Evolutionary conservation across 1,140 invertebrate genomes (phyloP).

Genomic region (Latrodectus geometricus): DNA sequence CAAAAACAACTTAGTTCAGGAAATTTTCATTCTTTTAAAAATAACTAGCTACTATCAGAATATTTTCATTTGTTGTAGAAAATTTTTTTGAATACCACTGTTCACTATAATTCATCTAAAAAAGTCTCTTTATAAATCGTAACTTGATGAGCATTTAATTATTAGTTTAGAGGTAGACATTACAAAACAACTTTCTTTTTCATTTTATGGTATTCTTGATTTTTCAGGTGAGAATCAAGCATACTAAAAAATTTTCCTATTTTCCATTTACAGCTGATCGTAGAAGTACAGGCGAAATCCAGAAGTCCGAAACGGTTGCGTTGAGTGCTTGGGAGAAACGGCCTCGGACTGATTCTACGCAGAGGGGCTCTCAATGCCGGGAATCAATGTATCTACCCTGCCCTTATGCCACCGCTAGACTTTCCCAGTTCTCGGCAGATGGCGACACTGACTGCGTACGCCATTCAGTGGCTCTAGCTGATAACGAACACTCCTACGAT

Average conservation of each 20-base stretch:
- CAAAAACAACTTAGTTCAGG: no score
- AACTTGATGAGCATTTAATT: no score
- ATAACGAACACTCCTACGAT: slow-evolving; percentile 60
- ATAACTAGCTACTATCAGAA: no score
- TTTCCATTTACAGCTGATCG: slow-evolving; percentile 32
- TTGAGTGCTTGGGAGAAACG: slow-evolving; percentile 61
- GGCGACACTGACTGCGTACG: slow-evolving; percentile 41
- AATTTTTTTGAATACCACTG: no score
- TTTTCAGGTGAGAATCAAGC: no score
- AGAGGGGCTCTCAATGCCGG: slow-evolving; percentile 51
- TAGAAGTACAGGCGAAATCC: slow-evolving; percentile 51
- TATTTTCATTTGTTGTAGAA: no score
- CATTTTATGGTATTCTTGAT: no score
- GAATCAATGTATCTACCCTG: slow-evolving; percentile 59
- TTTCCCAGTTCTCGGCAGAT: slow-evolving; percentile 60
- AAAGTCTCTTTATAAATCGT: no score
- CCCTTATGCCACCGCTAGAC: slow-evolving; percentile 58
- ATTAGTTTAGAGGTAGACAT: no score
- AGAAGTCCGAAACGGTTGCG: slow-evolving; percentile 56
- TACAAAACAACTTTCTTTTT: no score
- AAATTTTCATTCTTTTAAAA: no score
- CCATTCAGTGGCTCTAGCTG: slow-evolving; percentile 33
- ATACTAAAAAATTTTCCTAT: background rate
- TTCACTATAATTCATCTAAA: no score
- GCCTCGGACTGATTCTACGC: slow-evolving; percentile 29